phyloP scores from a whole-genome alignment of 2,797 vertebrate species.

The Chelonia mydas region DNA sequence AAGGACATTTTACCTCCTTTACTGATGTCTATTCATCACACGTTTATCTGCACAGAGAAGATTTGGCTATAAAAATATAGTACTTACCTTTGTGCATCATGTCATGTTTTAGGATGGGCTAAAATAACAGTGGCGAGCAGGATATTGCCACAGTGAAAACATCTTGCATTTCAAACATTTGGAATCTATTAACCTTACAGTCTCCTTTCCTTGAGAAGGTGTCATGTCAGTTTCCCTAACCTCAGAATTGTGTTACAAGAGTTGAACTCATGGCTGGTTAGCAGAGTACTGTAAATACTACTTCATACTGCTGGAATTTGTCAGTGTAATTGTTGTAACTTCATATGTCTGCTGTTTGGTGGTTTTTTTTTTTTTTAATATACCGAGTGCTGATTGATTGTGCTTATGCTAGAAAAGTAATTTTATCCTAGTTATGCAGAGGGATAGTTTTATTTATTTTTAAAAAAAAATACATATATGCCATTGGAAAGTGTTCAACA shows the following conservation, averaged over 20 bases:
- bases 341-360: background rate
- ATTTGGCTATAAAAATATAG: slow-evolving; percentile 39
- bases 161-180: slow-evolving; percentile 48
- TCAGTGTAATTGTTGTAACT: background rate
- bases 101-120: slow-evolving; percentile 32
- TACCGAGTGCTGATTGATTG: fast-evolving
- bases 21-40: slow-evolving; percentile 16
- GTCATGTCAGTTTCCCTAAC: background rate
- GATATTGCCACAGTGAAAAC: slow-evolving; percentile 52
- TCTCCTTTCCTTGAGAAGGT: slow-evolving; percentile 18
- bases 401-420: background rate
- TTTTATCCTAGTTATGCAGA: background rate
- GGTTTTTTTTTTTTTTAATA: background rate
- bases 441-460: background rate
- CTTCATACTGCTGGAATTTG: slow-evolving; percentile 22
- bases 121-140: slow-evolving; percentile 55
- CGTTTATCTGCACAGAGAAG: slow-evolving; percentile 33
- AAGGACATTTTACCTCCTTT: slow-evolving; percentile 26
- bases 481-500: background rate
- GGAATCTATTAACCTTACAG: slow-evolving; percentile 42
- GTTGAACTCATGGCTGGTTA: background rate
- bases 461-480: fast-evolving
- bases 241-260: slow-evolving; percentile 18
- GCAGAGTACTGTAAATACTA: background rate
- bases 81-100: slow-evolving; percentile 45